Evolutionary conservation across 2,113 vertebrate species (phyloP).

Genomic region (Castor canadensis): DNA sequence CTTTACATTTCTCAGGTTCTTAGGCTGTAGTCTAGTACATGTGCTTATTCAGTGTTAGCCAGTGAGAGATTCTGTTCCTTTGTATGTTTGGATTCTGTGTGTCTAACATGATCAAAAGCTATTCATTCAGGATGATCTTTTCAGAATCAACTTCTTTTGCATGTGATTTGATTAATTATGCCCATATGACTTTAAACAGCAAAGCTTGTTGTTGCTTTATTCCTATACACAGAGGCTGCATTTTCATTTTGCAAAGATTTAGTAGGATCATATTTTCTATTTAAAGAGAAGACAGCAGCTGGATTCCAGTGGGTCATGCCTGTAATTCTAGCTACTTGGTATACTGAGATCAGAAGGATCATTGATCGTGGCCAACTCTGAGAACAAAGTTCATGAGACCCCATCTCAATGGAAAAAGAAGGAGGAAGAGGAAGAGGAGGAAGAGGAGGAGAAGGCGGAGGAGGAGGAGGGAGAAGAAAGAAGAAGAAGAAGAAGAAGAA

Average conservation of each 20-base stretch:
- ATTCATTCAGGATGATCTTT: background rate
- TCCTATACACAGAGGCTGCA: background rate
- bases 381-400: too few species aligned
- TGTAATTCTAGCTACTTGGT: too few species aligned
- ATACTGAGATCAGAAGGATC: too few species aligned
- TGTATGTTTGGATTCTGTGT: background rate
- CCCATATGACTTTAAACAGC: background rate
- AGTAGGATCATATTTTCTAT: background rate
- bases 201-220: slow-evolving; percentile 1
- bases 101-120: background rate
- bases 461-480: too few species aligned
- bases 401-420: too few species aligned
- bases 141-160: background rate
- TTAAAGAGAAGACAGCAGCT: background rate
- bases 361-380: too few species aligned
- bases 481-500: too few species aligned
- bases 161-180: background rate
- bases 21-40: background rate
- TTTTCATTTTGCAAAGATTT: slow-evolving; percentile 38
- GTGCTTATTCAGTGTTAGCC: background rate
- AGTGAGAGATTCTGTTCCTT: background rate
- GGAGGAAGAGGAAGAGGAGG: too few species aligned
- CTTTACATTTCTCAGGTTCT: background rate
- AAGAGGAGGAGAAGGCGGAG: too few species aligned
- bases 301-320: too few species aligned